Base-by-base conservation (phyloP, 2,888 invertebrate species). In the Amblyjoppa fuscipennis region DNA sequence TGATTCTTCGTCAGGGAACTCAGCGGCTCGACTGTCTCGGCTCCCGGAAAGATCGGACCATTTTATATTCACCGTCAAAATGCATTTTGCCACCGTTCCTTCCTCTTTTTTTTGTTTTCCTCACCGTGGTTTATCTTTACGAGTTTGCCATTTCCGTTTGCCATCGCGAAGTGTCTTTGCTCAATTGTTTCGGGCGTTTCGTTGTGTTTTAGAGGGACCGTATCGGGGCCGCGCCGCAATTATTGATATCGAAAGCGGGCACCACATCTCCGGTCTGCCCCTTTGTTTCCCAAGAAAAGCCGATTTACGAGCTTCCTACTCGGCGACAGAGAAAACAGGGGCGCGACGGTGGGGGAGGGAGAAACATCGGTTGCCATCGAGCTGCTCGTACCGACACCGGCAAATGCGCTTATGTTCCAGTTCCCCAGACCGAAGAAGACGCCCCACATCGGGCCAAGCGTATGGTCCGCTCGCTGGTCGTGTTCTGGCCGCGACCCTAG, bases 291-390 rank as follows among this genome's bases (percentile, higher is more conserved):
- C 73, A 20, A 56, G 68, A 68, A 69, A 84, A 81, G 53, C 84
- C 77, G 84, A 84, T 84, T 84, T 84, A 84, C 61, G 84, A 81
- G 61, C 73, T 77, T 68, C 56, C 56, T 9, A 20, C 64, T 76
- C 6, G 51, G 31, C 77, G 68, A 77, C 64, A 69, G 59, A 59
- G n/a, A 61, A 53, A 53, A 69, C 16, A 38, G 25, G 25, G 69
- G 45, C 25, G 16, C n/a, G 7, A 28, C 9, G 41, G 28, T 25
- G n/a, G 69, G 38, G 34, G 16, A 11, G n/a, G 51, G 20, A 31
- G 28, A 61, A 49, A 59, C 49, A 20, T 9, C 38, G 68, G 34
- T 51, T 71, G 80, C 45, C 80, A 84, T 84, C 76, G 76, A 84
- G 59, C 59, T 68, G 49, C 41, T 49, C 66, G 66, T 68, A 45